These are phyloP conservation scores for Acrossocheilus fasciatus DNA, from an alignment of 2,797 vertebrate genomes.

Conservation along the genomic window DNA sequence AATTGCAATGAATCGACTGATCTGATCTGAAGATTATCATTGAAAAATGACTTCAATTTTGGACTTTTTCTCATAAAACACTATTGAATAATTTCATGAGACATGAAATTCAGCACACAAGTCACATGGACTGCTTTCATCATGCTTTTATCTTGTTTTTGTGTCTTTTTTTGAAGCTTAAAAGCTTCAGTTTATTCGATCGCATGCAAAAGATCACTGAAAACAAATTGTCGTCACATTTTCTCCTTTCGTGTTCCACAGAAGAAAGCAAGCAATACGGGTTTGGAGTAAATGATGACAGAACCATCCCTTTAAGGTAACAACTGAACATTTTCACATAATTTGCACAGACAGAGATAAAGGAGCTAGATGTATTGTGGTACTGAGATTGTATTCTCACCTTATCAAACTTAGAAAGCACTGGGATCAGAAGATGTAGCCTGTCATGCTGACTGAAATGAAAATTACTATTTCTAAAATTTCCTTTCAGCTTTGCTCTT, in stretches of 20 bases:
- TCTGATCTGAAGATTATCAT: neutral
- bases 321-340: conserved; percentile 27
- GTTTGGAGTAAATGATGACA: conserved; percentile 25
- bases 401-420: conserved; percentile 22
- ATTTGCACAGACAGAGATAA: conserved; percentile 22
- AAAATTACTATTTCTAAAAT: conserved; percentile 28
- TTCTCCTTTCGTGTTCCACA: conserved; percentile 16
- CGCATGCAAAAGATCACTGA: neutral
- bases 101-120: neutral
- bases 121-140: neutral
- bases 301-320: conserved; percentile 15
- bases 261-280: neutral
- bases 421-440: conserved; percentile 10
- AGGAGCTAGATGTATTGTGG: conserved; percentile 25
- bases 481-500: conserved; percentile 22
- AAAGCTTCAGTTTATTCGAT: conserved; percentile 1
- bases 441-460: conserved; percentile 17
- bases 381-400: conserved; percentile 12
- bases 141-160: conserved; percentile 3
- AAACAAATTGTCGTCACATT: conserved; percentile 14
- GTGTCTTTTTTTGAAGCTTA: neutral
- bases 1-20: neutral
- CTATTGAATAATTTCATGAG: neutral
- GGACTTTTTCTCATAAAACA: neutral
- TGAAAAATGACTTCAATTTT: neutral